Base-by-base conservation (phyloP, 2,888 invertebrate genomes). In the Portevinia maculata region DNA sequence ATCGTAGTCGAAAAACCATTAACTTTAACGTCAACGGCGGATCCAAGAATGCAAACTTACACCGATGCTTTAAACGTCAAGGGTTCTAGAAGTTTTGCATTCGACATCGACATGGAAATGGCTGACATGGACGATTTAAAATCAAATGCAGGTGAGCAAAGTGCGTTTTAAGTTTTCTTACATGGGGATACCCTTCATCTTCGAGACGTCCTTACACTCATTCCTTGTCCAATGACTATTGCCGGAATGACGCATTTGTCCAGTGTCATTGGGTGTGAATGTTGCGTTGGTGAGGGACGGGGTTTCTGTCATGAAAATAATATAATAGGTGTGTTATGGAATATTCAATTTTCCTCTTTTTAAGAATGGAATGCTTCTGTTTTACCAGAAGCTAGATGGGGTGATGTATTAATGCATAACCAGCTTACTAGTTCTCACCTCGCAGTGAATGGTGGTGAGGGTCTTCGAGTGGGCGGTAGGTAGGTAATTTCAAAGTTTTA, bases 101-200 rank as follows among this genome's bases (percentile, higher is more conserved):
- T 91, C 84, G 91, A 91, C 85, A 88, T 89, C 34, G 90, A 91
- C 85, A 89, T 90, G 86, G 90, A 90, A 85, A 89, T 90, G 89
- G 90, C 24, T 24, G 24, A 90, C 62, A 88, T 90, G 88, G 89
- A 90, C 34, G 85, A 85, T 13, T 50, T 70, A 13, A 75, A 55
- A 41, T 62, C 75, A 1, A 73, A 70, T 30, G 11, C 70, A 69
- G 85, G 85, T 85, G 69, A 85, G 84, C 74, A 19, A 46, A 48
- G 8, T 52, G 39, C 3, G 30, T 13, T 15, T 17, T 19, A 11
- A 13, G 30, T 19, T n/a, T 52, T 28, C 6, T 32, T 24, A 2
- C 24, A 24, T 3, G 24, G 5, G 5, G 5, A 24, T 3, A 24
- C 24, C 24, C 3, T 3, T 3, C 24, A 24, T 5, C 19, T 6